Evolutionary conservation across 2,888 invertebrate genomes (phyloP).

Genomic region (Drosophila histrio): DNA sequence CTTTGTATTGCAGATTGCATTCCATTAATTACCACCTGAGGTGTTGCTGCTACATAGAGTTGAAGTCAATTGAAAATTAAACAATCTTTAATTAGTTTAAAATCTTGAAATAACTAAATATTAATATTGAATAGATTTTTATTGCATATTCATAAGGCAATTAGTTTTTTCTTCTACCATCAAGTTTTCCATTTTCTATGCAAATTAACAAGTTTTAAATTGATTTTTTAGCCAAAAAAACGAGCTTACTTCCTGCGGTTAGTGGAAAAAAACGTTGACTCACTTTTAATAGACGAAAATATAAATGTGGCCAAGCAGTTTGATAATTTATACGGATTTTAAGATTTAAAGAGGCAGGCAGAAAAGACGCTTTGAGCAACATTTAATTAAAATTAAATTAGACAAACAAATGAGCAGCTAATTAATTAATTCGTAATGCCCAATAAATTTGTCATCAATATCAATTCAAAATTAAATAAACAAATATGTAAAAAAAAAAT

Average conservation of each 20-base stretch:
- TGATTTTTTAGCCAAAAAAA: conserved; percentile 9
- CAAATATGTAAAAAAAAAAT: conserved; percentile 28
- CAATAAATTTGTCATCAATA: conserved; percentile 71
- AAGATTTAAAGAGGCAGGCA: conserved; percentile 1
- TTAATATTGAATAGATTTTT: background rate
- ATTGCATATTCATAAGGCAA: conserved; percentile 5
- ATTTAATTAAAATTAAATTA: conserved; percentile 63
- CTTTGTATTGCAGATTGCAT: conserved; percentile 7
- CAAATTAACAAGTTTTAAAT: conserved; percentile 48
- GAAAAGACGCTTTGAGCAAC: conserved; percentile 22
- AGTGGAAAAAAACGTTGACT: conserved; percentile 1
- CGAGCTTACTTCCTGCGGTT: conserved; percentile 19
- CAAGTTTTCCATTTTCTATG: conserved; percentile 45
- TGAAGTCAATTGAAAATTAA: conserved; percentile 11
- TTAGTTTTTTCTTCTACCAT: conserved; percentile 13
- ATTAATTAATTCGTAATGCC: conserved; percentile 70
- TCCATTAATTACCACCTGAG: conserved; percentile 48
- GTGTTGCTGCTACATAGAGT: conserved; percentile 11
- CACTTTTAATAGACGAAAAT: conserved; percentile 7
- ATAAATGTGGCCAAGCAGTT: background rate
- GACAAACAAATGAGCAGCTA: conserved; percentile 61
- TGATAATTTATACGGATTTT: conserved; percentile 35
- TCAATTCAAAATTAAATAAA: conserved; percentile 44
- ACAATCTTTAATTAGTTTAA: conserved; percentile 15
- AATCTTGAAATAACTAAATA: background rate